A percentile compares a stretch with the other conserved stretches of the same genome.
Evolutionary conservation across 2,113 vertebrate species (phyloP).

Genomic region (Balaenoptera acutorostrata): DNA sequence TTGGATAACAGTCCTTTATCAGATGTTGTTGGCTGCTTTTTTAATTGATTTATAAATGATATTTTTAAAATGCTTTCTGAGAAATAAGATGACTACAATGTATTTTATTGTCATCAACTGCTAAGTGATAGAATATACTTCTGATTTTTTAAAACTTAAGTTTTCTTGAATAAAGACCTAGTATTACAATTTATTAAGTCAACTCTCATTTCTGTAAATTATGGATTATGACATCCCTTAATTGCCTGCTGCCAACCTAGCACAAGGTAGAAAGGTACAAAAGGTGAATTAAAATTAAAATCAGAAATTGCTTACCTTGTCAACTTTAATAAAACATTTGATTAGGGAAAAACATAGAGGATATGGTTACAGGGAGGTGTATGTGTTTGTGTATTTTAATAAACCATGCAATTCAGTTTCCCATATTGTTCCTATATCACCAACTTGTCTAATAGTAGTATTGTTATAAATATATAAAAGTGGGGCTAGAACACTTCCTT

Average conservation of each 20-base stretch:
- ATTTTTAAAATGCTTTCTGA: conserved; percentile 27
- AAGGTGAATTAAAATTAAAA: not conserved
- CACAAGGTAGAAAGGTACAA: not conserved
- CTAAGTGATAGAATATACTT: conserved; percentile 5
- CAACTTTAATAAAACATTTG: not conserved
- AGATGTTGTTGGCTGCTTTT: not conserved
- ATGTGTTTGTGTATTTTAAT: not conserved
- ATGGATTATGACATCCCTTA: not conserved
- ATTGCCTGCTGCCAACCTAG: not conserved
- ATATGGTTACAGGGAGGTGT: not conserved
- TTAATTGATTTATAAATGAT: not conserved
- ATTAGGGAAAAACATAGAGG: not conserved
- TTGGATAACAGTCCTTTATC: not conserved
- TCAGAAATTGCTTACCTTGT: not conserved
- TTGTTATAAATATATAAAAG: not conserved
- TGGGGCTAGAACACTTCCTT: not conserved
- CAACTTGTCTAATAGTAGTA: not conserved
- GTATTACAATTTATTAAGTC: not conserved
- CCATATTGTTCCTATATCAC: not conserved
- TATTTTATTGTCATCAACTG: not conserved
- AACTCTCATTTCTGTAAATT: not conserved
- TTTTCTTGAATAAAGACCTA: not conserved
- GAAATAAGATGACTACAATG: not conserved
- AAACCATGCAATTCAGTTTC: not conserved
- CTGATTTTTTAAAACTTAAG: not conserved